Evolutionary conservation across 2,113 vertebrate species (phyloP), one percentile per base, ranked within the genome.

Genomic region (Rhombomys opimus): DNA sequence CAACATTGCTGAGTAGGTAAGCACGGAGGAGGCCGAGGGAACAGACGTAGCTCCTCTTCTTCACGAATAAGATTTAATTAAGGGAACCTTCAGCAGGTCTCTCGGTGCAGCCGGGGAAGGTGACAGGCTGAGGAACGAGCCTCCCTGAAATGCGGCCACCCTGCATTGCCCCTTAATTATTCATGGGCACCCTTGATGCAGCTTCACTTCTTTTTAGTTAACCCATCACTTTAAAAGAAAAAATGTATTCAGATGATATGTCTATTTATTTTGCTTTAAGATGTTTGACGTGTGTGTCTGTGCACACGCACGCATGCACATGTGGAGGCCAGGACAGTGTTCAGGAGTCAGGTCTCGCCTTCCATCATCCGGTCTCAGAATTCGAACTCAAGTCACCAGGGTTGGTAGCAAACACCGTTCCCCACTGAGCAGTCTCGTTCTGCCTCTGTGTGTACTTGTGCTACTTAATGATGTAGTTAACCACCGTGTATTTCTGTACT

Each of bases 31-130:
- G 76, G n/a, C 54, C 0, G 1, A 92, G 17, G 41, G 98, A 87
- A 91, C 38, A 68, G 57, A 87, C 23, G 80, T 93, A 65, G 92
- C 89, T 90, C 70, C 1, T 75, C 94, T 38, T 4, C 4, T 35
- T 93, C 93, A 96, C 96, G 87, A 97, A 91, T 78, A 97, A 94
- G 84, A 76, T 93, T 97, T 97, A 97, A 98, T 97, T 97, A 96
- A 97, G 85, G 97, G 94, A 90, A 68, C 97, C 82, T 95, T 96
- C 97, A 76, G 78, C 96, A 94, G 94, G 90, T 92, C 81, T 73
- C 68, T n/a, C 57, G 70, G 90, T 3, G 23, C 27, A n/a, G 3
- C 17, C 67, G 30, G 84, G 67, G 85, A 46, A 57, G 27, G 57
- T 13, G 59, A 87, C 88, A 81, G 61, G 54, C 65, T 90, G 73